These are phyloP conservation scores for Drosophila phalerata DNA, from an alignment of 2,888 invertebrate genomes.

Conservation along the genomic window DNA sequence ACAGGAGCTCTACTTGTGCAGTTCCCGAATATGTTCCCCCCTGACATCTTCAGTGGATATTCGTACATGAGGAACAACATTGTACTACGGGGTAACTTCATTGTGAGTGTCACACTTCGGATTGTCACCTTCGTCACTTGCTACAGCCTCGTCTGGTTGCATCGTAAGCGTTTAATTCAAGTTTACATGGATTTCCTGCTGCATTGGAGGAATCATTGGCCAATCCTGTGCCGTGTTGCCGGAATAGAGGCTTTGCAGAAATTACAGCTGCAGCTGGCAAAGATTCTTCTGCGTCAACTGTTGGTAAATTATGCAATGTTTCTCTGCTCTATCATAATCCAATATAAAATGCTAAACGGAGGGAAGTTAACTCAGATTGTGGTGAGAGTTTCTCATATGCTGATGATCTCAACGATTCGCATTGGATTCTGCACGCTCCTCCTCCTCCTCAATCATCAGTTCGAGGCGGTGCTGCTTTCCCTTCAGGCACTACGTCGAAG, in stretches of 20 bases:
- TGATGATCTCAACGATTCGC: slow-evolving; percentile 30
- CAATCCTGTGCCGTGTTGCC: slow-evolving; percentile 11
- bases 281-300: slow-evolving; percentile 21
- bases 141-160: slow-evolving; percentile 56
- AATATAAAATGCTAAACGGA: slow-evolving; percentile 25
- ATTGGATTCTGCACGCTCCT: slow-evolving; percentile 43
- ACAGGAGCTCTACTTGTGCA: slow-evolving; percentile 25
- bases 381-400: not conserved
- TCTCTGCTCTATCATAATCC: slow-evolving; percentile 34
- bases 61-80: slow-evolving; percentile 50
- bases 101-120: slow-evolving; percentile 9
- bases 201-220: slow-evolving; percentile 33
- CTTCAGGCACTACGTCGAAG: slow-evolving; percentile 26
- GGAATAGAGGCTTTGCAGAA: slow-evolving; percentile 19
- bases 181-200: slow-evolving; percentile 42
- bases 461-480: slow-evolving; percentile 51
- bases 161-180: slow-evolving; percentile 31
- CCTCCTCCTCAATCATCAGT: slow-evolving; percentile 60
- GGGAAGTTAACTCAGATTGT: not conserved
- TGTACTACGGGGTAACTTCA: slow-evolving; percentile 45
- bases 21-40: slow-evolving; percentile 25
- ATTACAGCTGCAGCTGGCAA: slow-evolving; percentile 42
- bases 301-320: slow-evolving; percentile 31
- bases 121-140: slow-evolving; percentile 15
- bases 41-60: slow-evolving; percentile 9